Base-by-base conservation (phyloP, 2,797 vertebrate genomes). In the Zenarchopterus dispar region DNA sequence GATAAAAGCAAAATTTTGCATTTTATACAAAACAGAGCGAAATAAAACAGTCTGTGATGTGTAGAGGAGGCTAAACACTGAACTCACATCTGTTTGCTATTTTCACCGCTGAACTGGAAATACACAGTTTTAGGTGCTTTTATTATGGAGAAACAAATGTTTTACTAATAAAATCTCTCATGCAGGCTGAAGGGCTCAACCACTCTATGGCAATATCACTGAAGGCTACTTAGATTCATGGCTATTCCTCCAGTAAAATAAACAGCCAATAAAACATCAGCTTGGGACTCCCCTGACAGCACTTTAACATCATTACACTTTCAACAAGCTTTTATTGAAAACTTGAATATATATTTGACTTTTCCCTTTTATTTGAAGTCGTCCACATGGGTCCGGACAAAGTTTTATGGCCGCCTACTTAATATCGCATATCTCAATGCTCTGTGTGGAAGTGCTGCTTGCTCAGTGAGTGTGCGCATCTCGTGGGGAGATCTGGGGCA, bases 181-280 rank as follows among this genome's bases (percentile, higher is more conserved):
- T 86, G 90, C 88, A 86, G 81, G 77, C 84, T 75, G 76, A 84
- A 73, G 67, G 75, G 62, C 84, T 90, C 71, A 78, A 81, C 80
- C 87, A 82, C 80, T 84, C 75, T 78, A 74, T 84, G 82, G 88
- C 85, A 85, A 85, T 88, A 88, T 86, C 84, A 91, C 81, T 86
- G 86, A 91, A 86, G 85, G 81, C 86, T 88, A 90, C 84, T 83
- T 80, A 88, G 88, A 91, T 91, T 92, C 89, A 91, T 89, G 85
- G 74, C 88, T 86, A 67, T 77, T 86, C 76, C 67, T 89, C 80
- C 88, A 89, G 88, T 91, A 89, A 93, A 92, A 92, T 90, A 92
- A 92, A 93, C 90, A 91, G 90, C 86, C 83, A 86, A 90, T 93
- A 92, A 93, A 93, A 90, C 86, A 90, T 84, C 70, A 84, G 60